Conservation (phyloP, 2,888 invertebrate species). For the Drosophila formosana region DNA sequence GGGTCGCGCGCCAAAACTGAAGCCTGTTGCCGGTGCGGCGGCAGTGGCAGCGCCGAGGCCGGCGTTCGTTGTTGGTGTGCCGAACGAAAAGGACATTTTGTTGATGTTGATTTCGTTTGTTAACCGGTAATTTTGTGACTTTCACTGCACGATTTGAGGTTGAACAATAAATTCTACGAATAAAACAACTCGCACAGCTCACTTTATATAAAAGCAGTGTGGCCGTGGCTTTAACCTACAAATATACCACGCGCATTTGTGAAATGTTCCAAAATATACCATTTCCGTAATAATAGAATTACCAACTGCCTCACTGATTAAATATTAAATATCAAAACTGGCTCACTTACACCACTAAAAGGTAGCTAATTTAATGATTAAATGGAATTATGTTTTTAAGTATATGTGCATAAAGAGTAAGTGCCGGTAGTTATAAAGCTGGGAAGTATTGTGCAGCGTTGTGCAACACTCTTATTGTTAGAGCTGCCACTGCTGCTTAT, state of each 20-base stretch:
- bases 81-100: slow-evolving; percentile 63
- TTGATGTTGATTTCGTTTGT: no score
- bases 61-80: slow-evolving; percentile 53
- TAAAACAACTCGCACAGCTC: slow-evolving; percentile 3
- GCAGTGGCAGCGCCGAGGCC: slow-evolving; percentile 46
- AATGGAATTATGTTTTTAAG: no score
- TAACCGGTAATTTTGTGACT: slow-evolving; percentile 7
- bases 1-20: slow-evolving; percentile 70
- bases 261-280: not conserved
- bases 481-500: slow-evolving; percentile 6
- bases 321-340: no score
- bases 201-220: not conserved
- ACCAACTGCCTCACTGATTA: not conserved
- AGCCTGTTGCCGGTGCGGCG: slow-evolving; percentile 45
- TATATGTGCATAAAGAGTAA: no score
- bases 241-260: not conserved
- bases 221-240: not conserved
- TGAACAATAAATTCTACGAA: slow-evolving; percentile 20
- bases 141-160: not conserved
- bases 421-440: no score
- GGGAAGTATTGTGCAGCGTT: not conserved
- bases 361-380: no score
- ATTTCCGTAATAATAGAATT: not conserved
- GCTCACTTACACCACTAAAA: no score
- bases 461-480: slow-evolving; percentile 7